phyloP scores from a whole-genome alignment of 2,797 vertebrate species.

The Valencia hispanica region DNA sequence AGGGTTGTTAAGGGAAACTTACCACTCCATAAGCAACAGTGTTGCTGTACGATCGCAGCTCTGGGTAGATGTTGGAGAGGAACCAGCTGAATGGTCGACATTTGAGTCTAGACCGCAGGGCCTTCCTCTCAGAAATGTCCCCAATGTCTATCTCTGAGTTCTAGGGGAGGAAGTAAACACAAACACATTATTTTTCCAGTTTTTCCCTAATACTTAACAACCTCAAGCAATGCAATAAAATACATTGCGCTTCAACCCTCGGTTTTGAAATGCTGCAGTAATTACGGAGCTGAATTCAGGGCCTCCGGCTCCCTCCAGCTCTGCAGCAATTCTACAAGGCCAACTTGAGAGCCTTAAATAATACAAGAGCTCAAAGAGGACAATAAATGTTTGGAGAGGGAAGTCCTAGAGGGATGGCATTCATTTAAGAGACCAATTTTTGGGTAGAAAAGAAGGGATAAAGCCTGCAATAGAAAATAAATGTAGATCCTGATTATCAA shows the following conservation, averaged over 20 bases:
- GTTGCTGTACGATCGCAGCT: constrained; percentile 93
- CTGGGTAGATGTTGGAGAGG: constrained; percentile 92
- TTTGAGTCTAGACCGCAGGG: constrained; percentile 87
- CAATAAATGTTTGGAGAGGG: constrained; percentile 1
- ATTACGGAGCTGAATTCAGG: background rate
- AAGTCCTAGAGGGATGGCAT: background rate
- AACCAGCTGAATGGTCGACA: constrained; percentile 97
- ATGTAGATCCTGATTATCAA: background rate
- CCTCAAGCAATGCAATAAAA: background rate
- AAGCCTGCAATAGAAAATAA: background rate
- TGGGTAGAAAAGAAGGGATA: background rate
- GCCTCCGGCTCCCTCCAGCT: background rate
- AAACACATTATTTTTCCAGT: constrained; percentile 22
- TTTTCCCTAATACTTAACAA: background rate
- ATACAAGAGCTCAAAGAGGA: background rate
- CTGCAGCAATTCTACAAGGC: background rate
- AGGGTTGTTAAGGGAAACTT: constrained; percentile 61
- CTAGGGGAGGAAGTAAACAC: constrained; percentile 66
- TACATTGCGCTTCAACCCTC: constrained; percentile 3
- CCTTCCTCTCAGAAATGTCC: constrained; percentile 89
- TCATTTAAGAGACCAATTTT: background rate
- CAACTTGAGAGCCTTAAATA: background rate
- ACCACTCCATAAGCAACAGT: constrained; percentile 93
- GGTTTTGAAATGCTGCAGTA: constrained; percentile 8
- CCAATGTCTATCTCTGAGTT: constrained; percentile 95